Base-by-base conservation (phyloP, 1,140 invertebrate species). In the Papilio helenus region DNA sequence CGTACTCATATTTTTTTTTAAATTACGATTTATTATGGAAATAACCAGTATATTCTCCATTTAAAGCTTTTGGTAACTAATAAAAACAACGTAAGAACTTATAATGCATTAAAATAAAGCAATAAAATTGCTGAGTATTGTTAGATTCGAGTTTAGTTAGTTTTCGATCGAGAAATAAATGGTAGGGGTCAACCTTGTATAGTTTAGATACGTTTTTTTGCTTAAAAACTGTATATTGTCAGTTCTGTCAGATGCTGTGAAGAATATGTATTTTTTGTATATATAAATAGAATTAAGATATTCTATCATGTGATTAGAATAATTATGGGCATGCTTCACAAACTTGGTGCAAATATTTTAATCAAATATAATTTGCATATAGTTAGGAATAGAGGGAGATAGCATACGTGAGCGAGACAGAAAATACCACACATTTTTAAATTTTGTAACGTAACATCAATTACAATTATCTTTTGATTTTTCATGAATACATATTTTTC, bases 161-260 rank as follows among this genome's bases (percentile, higher is more conserved):
- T 44, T 71, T 65, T 79, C 72, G 77, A 72, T 79, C 68, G 58
- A 79, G 73, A 72, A 78, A 58, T 55, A 81, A 71, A 81, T 76
- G 78, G 77, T 81, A 81, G 44, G 72, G 77, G 55, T 39, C 20
- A 14, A 34, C 39, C 34, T 5, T n/a, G 16, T 58, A 20, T 26
- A 26, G 79, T 68, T 14, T 72, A 65, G 26, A 85, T 83, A 85
- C 72, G 18, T 73, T 74, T 44, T 44, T 16, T 49, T 14, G 42
- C 42, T 74, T 46, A 49, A 74, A 49, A 87, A 85, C 85, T 83
- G 86, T 86, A 85, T 83, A 79, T 85, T 83, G 88, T 82, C 86
- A 89, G 84, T 87, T 87, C 83, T 88, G 76, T 81, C 86, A 79
- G 71, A 88, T 85, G 90, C 90, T 92, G 89, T 92, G 90, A 90